A percentile compares a stretch with the other conserved stretches of the same genome.
These are phyloP conservation scores for Grus americana DNA, from an alignment of 2,113 vertebrate genomes.

Conservation along the genomic window DNA sequence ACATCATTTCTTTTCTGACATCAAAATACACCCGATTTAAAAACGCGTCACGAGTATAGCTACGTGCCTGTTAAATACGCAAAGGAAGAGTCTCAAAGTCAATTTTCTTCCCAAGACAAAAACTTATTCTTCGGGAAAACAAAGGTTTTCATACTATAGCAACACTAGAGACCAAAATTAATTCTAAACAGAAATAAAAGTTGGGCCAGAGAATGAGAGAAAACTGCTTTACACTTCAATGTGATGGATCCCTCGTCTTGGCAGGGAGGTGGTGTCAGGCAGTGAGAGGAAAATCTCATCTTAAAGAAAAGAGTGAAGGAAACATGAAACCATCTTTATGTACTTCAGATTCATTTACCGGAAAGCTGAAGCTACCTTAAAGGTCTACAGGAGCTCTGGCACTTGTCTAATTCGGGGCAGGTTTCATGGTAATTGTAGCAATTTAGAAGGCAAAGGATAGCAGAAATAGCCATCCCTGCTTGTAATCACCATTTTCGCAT, in stretches of 20 bases:
- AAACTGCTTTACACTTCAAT: not conserved
- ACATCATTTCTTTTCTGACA: not conserved
- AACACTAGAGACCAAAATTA: not conserved
- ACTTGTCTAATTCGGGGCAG: not conserved
- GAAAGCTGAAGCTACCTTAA: not conserved
- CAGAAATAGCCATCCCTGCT: not conserved
- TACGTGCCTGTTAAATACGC: not conserved
- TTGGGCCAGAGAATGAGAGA: not conserved
- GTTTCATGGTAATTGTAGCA: not conserved
- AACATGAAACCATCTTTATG: not conserved
- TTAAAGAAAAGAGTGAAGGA: not conserved
- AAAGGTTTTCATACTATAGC: not conserved
- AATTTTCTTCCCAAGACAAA: not conserved
- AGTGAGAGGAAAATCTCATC: not conserved
- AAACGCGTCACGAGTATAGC: rapidly evolving
- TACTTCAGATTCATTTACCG: not conserved
- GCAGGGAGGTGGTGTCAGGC: not conserved
- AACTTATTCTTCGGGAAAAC: not conserved
- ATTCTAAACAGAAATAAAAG: not conserved
- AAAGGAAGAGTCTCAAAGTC: not conserved
- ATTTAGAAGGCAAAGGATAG: not conserved
- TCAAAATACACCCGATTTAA: not conserved
- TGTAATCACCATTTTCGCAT: not conserved
- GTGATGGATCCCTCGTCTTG: rapidly evolving
- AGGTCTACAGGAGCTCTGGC: not conserved